These are phyloP conservation scores for Drosophila nr. fundita DNA, from an alignment of 2,888 invertebrate genomes.

Conservation along the genomic window DNA sequence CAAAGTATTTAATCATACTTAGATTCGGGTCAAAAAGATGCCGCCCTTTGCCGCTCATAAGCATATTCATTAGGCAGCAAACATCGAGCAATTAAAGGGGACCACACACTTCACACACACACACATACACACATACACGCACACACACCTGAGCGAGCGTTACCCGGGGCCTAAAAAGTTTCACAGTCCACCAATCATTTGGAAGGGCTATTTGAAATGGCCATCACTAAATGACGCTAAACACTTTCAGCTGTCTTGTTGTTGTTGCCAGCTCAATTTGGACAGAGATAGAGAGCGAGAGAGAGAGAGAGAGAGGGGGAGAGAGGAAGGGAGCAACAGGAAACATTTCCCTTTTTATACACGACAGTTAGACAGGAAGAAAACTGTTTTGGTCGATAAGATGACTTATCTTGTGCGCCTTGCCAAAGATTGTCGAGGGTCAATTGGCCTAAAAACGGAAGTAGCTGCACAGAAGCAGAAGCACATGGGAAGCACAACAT, in stretches of 20 bases:
- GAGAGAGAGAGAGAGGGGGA: neutral
- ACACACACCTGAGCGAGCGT: neutral
- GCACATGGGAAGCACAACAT: constrained; percentile 26
- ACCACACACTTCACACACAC: constrained; percentile 28
- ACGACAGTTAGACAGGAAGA: constrained; percentile 42
- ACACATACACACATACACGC: neutral
- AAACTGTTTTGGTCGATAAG: constrained; percentile 27
- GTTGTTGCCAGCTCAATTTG: neutral
- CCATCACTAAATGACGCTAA: constrained; percentile 5
- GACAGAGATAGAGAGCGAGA: neutral
- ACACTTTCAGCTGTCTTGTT: constrained; percentile 28
- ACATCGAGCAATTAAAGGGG: constrained; percentile 28
- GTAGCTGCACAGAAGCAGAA: constrained; percentile 14
- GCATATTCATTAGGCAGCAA: constrained; percentile 34
- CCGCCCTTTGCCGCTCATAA: constrained; percentile 41
- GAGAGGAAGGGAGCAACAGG: constrained; percentile 20
- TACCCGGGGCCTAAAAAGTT: constrained; percentile 12
- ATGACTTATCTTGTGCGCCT: neutral
- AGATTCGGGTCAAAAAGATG: constrained; percentile 45
- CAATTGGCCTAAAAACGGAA: constrained; percentile 43
- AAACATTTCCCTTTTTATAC: constrained; percentile 51
- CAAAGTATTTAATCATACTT: constrained; percentile 42
- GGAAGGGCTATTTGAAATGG: neutral
- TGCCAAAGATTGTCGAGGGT: constrained; percentile 14
- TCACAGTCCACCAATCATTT: constrained; percentile 4